A percentile compares a stretch with the other conserved stretches of the same genome.
These are phyloP conservation scores for Drosophila atripex DNA, from an alignment of 2,888 invertebrate species.

Conservation along the genomic window DNA sequence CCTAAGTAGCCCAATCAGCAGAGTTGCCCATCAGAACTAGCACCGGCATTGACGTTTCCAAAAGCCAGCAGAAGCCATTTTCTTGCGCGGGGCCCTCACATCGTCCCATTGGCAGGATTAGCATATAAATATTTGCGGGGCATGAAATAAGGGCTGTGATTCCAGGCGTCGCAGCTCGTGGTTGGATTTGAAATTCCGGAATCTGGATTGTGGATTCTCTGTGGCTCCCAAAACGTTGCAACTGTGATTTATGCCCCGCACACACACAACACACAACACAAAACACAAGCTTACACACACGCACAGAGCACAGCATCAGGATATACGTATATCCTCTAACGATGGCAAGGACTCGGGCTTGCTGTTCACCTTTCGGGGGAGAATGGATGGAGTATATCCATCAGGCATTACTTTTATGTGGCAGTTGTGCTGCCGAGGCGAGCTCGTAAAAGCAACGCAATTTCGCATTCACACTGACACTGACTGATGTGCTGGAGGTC, in stretches of 20 bases:
- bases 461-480: slow-evolving; percentile 76
- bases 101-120: slow-evolving; percentile 18
- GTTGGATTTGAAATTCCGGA: slow-evolving; percentile 16
- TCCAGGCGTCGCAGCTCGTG: slow-evolving; percentile 12
- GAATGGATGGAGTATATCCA: slow-evolving; percentile 54
- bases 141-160: slow-evolving; percentile 26
- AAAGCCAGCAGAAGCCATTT: neutral
- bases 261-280: neutral
- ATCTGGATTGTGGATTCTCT: slow-evolving; percentile 10
- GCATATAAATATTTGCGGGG: slow-evolving; percentile 23
- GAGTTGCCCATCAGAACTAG: too few relatives aligned
- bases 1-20: neutral
- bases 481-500: slow-evolving; percentile 69
- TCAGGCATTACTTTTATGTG: slow-evolving; percentile 74
- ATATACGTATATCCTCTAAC: slow-evolving; percentile 29
- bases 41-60: too few relatives aligned
- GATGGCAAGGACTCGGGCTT: slow-evolving; percentile 39
- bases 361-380: slow-evolving; percentile 32
- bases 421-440: slow-evolving; percentile 49
- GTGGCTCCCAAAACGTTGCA: slow-evolving; percentile 13
- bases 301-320: neutral
- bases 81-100: neutral
- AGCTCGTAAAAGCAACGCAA: slow-evolving; percentile 73
- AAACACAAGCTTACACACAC: neutral
- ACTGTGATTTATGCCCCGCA: slow-evolving; percentile 44